Evolutionary conservation across 2,113 vertebrate genomes (phyloP).

Genomic region (Mormyrus lacerda): DNA sequence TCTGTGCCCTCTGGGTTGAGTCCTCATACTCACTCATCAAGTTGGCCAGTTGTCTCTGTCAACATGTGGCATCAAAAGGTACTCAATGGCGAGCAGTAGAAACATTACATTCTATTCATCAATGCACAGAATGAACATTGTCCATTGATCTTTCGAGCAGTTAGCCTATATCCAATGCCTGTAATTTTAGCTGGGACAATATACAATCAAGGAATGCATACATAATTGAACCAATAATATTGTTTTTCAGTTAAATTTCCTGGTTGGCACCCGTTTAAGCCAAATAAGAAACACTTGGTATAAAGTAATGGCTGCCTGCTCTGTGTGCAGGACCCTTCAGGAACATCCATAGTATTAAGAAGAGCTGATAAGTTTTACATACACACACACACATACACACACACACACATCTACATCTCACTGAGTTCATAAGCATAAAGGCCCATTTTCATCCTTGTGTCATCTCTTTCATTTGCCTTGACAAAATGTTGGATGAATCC

Average conservation of each 20-base stretch:
- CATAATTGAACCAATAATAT: not conserved
- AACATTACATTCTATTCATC: not conserved
- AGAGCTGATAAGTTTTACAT: not conserved
- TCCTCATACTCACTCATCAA: conserved; percentile 58
- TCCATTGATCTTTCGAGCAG: not conserved
- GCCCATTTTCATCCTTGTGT: not conserved
- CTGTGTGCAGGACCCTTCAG: not conserved
- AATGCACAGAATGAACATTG: not conserved
- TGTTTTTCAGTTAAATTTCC: not conserved
- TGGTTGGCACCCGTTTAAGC: not conserved
- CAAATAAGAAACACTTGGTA: not conserved
- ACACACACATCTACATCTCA: not conserved
- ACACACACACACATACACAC: not conserved
- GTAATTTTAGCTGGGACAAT: not conserved
- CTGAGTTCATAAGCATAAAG: not conserved
- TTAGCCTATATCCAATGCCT: not conserved
- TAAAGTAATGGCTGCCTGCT: not conserved
- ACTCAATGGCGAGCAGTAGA: not conserved
- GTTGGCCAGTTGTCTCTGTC: conserved; percentile 51
- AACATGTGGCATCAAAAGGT: not conserved
- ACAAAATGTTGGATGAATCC: not conserved
- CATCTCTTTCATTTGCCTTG: not conserved
- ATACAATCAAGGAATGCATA: not conserved
- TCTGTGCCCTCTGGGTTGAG: conserved; percentile 55
- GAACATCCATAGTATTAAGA: not conserved